phyloP scores from a whole-genome alignment of 2,888 invertebrate genomes.

The Drosophila acutilabella region DNA sequence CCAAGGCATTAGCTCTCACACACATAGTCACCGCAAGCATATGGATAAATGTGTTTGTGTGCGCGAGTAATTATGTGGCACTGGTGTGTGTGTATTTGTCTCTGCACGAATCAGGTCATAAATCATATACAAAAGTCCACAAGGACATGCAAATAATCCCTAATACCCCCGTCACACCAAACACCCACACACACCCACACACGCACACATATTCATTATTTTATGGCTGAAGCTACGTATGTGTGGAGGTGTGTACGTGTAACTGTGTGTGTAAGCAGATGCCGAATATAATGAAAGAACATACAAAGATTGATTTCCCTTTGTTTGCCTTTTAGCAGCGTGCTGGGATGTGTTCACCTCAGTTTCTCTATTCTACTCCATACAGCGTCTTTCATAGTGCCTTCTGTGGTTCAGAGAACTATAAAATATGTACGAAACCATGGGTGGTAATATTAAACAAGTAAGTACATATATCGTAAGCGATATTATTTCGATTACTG shows the following conservation, averaged over 20 bases:
- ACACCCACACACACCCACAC: slow-evolving; percentile 4
- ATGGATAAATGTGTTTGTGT: slow-evolving; percentile 24
- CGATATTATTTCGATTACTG: neutral
- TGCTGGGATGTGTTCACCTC: slow-evolving; percentile 62
- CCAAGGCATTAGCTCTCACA: slow-evolving; percentile 37
- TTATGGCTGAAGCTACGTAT: slow-evolving; percentile 1
- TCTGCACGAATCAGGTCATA: slow-evolving; percentile 73
- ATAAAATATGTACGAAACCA: slow-evolving; percentile 34
- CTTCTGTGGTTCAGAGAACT: slow-evolving; percentile 5
- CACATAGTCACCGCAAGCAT: slow-evolving; percentile 4
- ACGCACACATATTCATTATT: slow-evolving; percentile 36
- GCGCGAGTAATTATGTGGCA: slow-evolving; percentile 47
- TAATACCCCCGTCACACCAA: slow-evolving; percentile 44
- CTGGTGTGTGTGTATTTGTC: slow-evolving; percentile 27
- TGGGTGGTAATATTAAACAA: slow-evolving; percentile 65
- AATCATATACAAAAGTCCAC: slow-evolving; percentile 76
- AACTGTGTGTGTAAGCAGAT: slow-evolving; percentile 24
- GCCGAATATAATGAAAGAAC: slow-evolving; percentile 55
- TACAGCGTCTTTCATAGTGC: neutral
- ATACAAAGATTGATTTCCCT: slow-evolving; percentile 75
- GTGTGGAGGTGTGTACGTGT: slow-evolving; percentile 2
- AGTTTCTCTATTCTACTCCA: slow-evolving; percentile 30
- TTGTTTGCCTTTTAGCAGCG: slow-evolving; percentile 72
- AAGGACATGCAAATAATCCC: slow-evolving; percentile 74
- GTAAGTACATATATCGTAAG: slow-evolving; percentile 35